phyloP scores from a whole-genome alignment of 2,113 vertebrate genomes.

The Psilopogon haemacephalus region DNA sequence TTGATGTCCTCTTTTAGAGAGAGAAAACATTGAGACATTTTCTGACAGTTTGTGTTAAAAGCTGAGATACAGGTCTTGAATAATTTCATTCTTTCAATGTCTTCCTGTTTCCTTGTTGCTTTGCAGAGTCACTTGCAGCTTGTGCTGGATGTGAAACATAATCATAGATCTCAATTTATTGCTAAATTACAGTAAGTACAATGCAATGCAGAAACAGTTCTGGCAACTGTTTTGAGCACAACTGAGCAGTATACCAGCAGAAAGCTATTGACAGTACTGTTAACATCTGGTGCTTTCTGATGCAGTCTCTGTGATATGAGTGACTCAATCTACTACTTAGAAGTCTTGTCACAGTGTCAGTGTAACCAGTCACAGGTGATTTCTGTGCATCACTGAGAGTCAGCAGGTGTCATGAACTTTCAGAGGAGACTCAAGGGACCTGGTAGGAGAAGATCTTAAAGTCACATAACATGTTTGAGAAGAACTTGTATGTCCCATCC shows the following conservation, averaged over 20 bases:
- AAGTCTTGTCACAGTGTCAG: background rate
- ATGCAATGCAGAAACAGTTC: background rate
- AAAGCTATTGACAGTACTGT: background rate
- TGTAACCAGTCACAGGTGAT: background rate
- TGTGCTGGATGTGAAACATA: background rate
- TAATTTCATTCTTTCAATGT: background rate
- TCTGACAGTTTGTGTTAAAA: background rate
- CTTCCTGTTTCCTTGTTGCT: background rate
- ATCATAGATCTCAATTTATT: background rate
- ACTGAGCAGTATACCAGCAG: background rate
- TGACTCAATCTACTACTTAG: background rate
- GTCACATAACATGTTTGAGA: background rate
- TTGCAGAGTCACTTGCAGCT: background rate
- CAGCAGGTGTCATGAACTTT: background rate
- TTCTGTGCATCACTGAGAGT: background rate
- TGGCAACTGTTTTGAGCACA: background rate
- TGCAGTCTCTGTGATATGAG: background rate
- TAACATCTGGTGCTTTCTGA: background rate
- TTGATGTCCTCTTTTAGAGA: background rate
- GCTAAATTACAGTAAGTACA: background rate
- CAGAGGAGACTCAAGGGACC: background rate
- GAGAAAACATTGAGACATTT: background rate
- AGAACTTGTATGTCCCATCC: background rate
- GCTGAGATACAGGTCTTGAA: background rate
- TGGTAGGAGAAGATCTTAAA: background rate